Base-by-base conservation (phyloP, 2,113 vertebrate genomes). In the Falco punctatus region DNA sequence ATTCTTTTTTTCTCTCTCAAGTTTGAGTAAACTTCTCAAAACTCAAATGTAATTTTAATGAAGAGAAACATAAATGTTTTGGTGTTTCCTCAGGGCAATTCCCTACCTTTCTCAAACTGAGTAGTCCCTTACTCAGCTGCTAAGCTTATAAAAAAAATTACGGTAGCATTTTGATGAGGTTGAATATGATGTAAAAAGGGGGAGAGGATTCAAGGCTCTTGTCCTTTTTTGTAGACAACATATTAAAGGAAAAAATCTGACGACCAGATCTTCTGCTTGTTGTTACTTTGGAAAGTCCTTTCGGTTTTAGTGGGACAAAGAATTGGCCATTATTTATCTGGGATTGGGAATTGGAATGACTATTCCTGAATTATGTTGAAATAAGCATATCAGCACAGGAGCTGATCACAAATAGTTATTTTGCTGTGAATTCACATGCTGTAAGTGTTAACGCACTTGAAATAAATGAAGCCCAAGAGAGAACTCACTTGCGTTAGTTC, bases 191-290 rank as follows among this genome's bases (percentile, higher is more conserved):
- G 23, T 82, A 84, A 95, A 94, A 97, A 94, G 91, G 79, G 92
- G 80, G 89, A 94, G 92, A 95, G 54, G 86, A 95, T 85, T 89
- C 57, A 49, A 71, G 38, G 35, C 48, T 35, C 5, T 92, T 95
- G 59, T 84, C 2, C 28, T 33, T 69, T 74, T 51, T 32, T 28
- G 13, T 42, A 13, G 57, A 32, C 42, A 69, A 7, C 4, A 24
- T 38, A 51, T 13, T 26, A n/a, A 79, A 64, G 15, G 38, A 49
- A 35, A 83, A 74, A 52, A 33, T 59, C 32, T 78, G 33, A 77
- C 61, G 44, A 40, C 28, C 17, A 89, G 30, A 28, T 91, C 40
- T 88, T 57, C 40, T 21, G 3, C n/a, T 73, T 74, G 16, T 21
- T 82, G 32, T 66, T 54, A 54, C 13, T 77, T 24, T 73, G 72